Evolutionary conservation across 1,140 invertebrate species (phyloP).

Genomic region (Dreissena polymorpha): DNA sequence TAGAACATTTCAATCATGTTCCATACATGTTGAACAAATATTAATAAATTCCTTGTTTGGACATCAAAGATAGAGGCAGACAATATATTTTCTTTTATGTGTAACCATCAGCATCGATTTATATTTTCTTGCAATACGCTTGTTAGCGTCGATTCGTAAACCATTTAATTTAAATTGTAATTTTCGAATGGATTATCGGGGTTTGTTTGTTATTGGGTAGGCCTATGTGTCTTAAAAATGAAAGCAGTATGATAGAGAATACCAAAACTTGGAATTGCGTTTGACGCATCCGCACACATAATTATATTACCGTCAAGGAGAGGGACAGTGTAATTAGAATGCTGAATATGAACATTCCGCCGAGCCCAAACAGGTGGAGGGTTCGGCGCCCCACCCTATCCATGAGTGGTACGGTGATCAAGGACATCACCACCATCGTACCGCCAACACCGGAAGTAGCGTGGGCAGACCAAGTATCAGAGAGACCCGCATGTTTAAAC

Average conservation of each 20-base stretch:
- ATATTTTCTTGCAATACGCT: no score
- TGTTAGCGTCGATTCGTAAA: no score
- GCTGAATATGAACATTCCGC: constrained; percentile 91
- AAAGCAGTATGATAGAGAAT: neutral
- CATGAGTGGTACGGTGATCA: constrained; percentile 80
- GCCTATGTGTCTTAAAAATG: neutral
- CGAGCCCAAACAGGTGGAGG: constrained; percentile 87
- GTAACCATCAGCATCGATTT: no score
- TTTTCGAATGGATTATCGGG: no score
- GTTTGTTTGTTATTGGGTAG: no score
- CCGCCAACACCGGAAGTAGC: constrained; percentile 90
- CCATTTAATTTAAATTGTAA: no score
- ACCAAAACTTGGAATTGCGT: neutral
- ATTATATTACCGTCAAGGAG: constrained; percentile 85
- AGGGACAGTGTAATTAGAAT: constrained; percentile 96
- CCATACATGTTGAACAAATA: neutral
- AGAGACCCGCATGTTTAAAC: constrained; percentile 86
- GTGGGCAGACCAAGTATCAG: constrained; percentile 83
- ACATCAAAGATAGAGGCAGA: no score
- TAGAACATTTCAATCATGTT: neutral
- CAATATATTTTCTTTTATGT: no score
- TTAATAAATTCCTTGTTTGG: no score
- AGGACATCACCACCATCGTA: constrained; percentile 77
- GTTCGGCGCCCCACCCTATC: constrained; percentile 87
- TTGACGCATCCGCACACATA: neutral